Evolutionary conservation across 2,888 invertebrate species (phyloP), one percentile per base, ranked within the genome.

Genomic region (Megaustenia siamemsis): DNA sequence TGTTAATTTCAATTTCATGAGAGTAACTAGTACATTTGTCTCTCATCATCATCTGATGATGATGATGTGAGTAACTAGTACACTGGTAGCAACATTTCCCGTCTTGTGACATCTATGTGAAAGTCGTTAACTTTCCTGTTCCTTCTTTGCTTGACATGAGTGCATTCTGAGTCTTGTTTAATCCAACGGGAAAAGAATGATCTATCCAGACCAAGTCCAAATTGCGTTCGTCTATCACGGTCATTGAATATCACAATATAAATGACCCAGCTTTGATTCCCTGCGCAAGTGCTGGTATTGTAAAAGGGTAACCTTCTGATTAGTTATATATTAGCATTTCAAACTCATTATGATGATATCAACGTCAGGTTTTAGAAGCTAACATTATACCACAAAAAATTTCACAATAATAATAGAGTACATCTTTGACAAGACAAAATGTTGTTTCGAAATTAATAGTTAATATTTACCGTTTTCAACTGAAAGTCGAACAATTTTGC

Each of bases 271-370:
- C 63, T 63, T 63, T 28, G 63, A 63, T 63, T 63, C 3, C 63
- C 28, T n/a, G 28, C 63, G 28, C 12, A 63, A 63, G 28, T 63
- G 24, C 28, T 28, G n/a, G n/a, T 63, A 63, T 32, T 24, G 63
- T 63, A 63, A 63, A n/a, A 63, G 5, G 4, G 15, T 63, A 63
- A 63, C 63, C 24, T 12, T 63, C 24, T 63, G 32, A n/a, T 28
- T 63, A 28, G 63, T 63, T 63, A 63, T 32, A 63, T 5, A 63
- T 63, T 3, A 28, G 63, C n/a, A 63, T 28, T 32, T 63, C 63
- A 63, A 28, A 63, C 63, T 63, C 24, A 63, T 63, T 63, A 63
- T 63, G 63, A 63, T 63, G 63, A 63, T 63, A 32, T 63, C 24
- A 32, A 63, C 28, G 63, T 63, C 5, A 63, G 3, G n/a, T 63